Evolutionary conservation across 1,140 invertebrate genomes (phyloP), one percentile per base, ranked within the genome.

Genomic region (Calephelis virginiensis): DNA sequence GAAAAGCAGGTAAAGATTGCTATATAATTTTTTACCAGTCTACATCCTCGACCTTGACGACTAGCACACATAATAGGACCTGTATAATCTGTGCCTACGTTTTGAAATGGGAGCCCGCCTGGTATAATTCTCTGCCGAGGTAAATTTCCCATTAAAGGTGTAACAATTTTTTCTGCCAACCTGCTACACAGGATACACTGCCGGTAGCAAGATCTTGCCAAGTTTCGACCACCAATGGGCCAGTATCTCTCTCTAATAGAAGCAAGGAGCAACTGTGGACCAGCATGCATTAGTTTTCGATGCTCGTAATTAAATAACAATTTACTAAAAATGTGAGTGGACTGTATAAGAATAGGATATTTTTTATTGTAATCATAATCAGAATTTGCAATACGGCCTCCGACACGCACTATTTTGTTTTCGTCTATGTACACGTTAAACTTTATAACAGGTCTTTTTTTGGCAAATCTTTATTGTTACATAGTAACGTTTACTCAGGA

Each of bases 321-420:
- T 47, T 62, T 62, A 5, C 53, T 68, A 43, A 72, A 72, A 8
- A 43, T n/a, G 67, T 75, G 66, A 60, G 14, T 67, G 50, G 50
- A 68, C 38, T 72, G 48, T 64, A 75, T 8, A 14, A 75, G 7
- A 61, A 72, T 70, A 37, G 73, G 72, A 17, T 75, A 66, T 14
- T 70, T 72, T 45, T 75, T 75, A 38, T 69, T 48, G 56, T 67
- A 73, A 5, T 7, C 6, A 69, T 43, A 75, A 17, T 73, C 10
- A 8, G 50, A 71, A 68, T 70, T 69, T 12, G 45, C 8, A 10
- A 75, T 50, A 13, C 71, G 61, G 61, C 74, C 71, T 5, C 71
- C 71, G 5, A 71, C 63, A n/a, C 69, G 61, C 43, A 69, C 65
- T 9, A 72, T 45, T 61, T 60, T 65, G 46, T 68, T 59, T 6